These are phyloP conservation scores for Sitta europaea DNA, from an alignment of 2,113 vertebrate species.

Conservation along the genomic window DNA sequence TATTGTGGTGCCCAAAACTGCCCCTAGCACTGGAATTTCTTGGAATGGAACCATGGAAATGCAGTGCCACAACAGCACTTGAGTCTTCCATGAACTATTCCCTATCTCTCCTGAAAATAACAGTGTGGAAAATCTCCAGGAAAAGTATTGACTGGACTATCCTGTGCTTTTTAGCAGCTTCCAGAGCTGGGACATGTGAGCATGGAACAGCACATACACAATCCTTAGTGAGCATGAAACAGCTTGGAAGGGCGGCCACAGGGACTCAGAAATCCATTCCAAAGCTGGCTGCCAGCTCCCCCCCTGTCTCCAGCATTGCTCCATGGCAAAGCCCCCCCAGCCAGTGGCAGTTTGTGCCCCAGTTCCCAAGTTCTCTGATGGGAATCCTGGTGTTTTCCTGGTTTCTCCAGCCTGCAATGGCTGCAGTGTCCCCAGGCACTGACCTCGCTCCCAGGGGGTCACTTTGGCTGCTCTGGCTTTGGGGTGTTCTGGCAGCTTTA, in stretches of 20 bases:
- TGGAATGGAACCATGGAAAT: not conserved
- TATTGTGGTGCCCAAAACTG: not conserved
- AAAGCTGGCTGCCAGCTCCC: not conserved
- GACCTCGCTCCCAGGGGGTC: fast-evolving
- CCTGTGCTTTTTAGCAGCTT: not conserved
- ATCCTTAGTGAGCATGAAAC: not conserved
- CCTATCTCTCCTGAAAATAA: fast-evolving
- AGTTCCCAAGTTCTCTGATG: not conserved
- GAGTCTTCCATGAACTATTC: not conserved
- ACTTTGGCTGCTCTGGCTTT: not conserved
- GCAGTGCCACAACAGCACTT: not conserved
- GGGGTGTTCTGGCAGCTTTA: not conserved
- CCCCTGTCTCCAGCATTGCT: not conserved
- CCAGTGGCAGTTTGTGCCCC: no score
- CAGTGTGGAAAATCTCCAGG: not conserved
- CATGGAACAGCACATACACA: not conserved
- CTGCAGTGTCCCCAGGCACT: not conserved
- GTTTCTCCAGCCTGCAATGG: not conserved
- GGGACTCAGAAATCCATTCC: not conserved
- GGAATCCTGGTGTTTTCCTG: not conserved
- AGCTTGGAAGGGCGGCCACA: not conserved
- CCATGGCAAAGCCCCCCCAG: not conserved
- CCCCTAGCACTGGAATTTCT: not conserved
- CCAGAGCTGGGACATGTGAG: not conserved
- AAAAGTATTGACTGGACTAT: not conserved